Evolutionary conservation across 2,797 vertebrate genomes (phyloP).

Genomic region (Onychomys torridus): DNA sequence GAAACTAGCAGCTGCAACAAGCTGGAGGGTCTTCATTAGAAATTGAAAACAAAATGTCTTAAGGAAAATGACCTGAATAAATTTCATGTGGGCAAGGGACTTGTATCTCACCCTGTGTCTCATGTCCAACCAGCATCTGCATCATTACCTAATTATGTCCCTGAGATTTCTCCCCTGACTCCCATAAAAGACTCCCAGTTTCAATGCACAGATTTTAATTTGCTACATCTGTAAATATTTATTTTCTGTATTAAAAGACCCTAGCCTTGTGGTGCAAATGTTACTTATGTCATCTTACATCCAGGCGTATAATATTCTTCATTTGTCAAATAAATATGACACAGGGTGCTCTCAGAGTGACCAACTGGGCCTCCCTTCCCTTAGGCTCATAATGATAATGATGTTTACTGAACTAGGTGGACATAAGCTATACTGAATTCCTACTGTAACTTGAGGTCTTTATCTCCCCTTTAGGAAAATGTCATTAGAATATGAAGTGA

Average conservation of each 20-base stretch:
- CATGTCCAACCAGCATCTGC: not conserved
- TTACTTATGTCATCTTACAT: not conserved
- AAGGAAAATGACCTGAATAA: constrained; percentile 30
- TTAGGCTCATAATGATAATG: not conserved
- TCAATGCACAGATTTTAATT: constrained; percentile 67
- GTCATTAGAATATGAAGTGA: not conserved
- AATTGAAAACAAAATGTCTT: constrained; percentile 29
- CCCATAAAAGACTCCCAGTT: constrained; percentile 57
- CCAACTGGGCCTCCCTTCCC: not conserved
- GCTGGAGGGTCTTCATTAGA: constrained; percentile 30
- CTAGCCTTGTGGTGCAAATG: constrained; percentile 9
- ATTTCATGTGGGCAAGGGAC: not conserved
- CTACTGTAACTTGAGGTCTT: not conserved
- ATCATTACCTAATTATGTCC: constrained; percentile 59
- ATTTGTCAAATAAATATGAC: not conserved
- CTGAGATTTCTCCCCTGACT: constrained; percentile 52
- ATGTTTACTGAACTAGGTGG: not conserved
- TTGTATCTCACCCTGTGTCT: not conserved
- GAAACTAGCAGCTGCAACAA: not conserved
- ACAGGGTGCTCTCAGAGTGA: not conserved
- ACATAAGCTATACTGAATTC: not conserved
- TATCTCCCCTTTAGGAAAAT: not conserved
- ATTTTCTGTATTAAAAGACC: constrained; percentile 53
- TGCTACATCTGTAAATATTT: constrained; percentile 21
- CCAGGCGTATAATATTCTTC: not conserved